These are phyloP conservation scores for Dascyllus trimaculatus DNA, from an alignment of 2,113 vertebrate genomes.

Conservation along the genomic window DNA sequence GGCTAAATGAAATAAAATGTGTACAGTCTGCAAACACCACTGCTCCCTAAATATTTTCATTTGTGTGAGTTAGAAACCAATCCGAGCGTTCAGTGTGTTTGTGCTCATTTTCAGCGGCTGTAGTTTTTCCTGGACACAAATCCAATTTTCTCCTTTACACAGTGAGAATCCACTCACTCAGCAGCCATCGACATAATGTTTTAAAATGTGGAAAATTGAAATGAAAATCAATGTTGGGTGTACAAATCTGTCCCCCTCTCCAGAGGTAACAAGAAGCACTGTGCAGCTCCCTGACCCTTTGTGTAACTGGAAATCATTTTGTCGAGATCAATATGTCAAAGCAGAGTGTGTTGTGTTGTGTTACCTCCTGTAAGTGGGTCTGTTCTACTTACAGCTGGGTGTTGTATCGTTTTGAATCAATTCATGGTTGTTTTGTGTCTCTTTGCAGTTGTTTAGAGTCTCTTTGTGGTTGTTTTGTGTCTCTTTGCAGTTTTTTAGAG, in stretches of 20 bases:
- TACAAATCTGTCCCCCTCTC: slow-evolving; percentile 22
- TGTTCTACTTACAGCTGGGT: no score
- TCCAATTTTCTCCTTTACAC: slow-evolving; percentile 41
- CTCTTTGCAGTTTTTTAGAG: no score
- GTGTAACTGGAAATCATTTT: slow-evolving; percentile 21
- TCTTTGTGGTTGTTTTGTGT: no score
- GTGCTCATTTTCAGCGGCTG: slow-evolving; percentile 48
- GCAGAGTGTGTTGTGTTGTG: background rate
- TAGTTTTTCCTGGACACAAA: slow-evolving; percentile 65
- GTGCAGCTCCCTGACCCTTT: slow-evolving; percentile 2
- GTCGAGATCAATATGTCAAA: slow-evolving; percentile 5
- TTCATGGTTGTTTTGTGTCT: no score
- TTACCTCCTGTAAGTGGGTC: slow-evolving; percentile 2
- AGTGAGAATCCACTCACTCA: slow-evolving; percentile 44
- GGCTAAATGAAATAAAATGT: background rate
- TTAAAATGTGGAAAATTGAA: slow-evolving; percentile 55
- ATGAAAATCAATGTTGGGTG: slow-evolving; percentile 65
- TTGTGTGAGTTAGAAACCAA: background rate
- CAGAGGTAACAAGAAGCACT: slow-evolving; percentile 1
- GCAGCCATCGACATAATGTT: slow-evolving; percentile 39
- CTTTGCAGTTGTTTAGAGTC: no score
- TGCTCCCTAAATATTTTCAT: slow-evolving; percentile 7
- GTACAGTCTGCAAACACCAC: background rate
- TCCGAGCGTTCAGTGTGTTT: slow-evolving; percentile 25
- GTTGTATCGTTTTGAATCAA: no score